Conservation (phyloP, 2,888 invertebrate genomes). For the Drosophila phalerata region DNA sequence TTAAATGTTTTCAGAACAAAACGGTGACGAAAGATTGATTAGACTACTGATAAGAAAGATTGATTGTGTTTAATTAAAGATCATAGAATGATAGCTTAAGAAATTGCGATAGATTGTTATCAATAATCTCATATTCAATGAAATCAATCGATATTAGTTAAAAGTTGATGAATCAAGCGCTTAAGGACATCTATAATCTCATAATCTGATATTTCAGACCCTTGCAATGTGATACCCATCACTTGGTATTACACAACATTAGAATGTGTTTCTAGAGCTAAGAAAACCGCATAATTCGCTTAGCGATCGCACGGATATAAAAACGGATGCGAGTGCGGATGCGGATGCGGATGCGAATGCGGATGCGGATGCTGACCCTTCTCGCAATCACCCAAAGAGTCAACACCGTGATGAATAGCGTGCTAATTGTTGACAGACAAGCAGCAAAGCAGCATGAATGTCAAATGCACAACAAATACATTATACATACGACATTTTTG, state of each 20-base stretch:
- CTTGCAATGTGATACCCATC: conserved; percentile 2
- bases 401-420: conserved; percentile 83
- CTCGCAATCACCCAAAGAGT: conserved; percentile 43
- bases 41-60: conserved; percentile 7
- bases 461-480: conserved; percentile 74
- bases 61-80: neutral
- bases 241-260: conserved; percentile 22
- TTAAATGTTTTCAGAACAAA: conserved; percentile 6
- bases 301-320: conserved; percentile 10
- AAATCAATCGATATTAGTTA: neutral
- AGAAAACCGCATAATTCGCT: conserved; percentile 52
- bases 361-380: conserved; percentile 49
- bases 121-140: neutral
- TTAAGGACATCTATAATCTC: neutral
- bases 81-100: neutral
- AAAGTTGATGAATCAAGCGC: neutral
- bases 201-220: neutral
- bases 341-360: conserved; percentile 25
- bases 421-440: conserved; percentile 85
- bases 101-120: neutral
- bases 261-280: conserved; percentile 11
- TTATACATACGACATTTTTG: conserved; percentile 46
- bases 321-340: conserved; percentile 27
- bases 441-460: conserved; percentile 73
- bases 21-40: conserved; percentile 40